Percentiles rank a stretch among this genome's conserved stretches.
Conservation (phyloP, 2,797 vertebrate species). For the Carcharodon carcharias region DNA sequence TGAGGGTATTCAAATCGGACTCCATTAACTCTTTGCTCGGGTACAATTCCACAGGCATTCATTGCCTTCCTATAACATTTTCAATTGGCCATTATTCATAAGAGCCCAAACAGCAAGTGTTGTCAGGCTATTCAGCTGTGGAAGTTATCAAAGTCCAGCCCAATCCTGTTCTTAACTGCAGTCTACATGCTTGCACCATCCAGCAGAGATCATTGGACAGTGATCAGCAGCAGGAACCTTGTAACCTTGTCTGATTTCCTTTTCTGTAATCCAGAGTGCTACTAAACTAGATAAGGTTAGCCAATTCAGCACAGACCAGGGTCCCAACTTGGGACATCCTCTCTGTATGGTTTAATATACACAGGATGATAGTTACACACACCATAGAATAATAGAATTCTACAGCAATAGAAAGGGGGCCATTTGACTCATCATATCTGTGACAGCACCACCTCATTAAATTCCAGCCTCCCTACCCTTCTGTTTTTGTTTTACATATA, state of each 20-base stretch:
- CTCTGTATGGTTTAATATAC: background rate
- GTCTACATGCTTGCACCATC: background rate
- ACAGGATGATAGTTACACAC: background rate
- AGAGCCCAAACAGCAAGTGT: background rate
- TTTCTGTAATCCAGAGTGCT: background rate
- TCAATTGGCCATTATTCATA: background rate
- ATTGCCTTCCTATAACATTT: background rate
- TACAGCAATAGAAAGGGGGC: background rate
- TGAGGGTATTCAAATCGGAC: background rate
- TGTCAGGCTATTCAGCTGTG: background rate
- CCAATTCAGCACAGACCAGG: background rate
- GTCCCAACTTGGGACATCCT: background rate
- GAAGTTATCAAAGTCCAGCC: background rate
- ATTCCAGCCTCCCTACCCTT: too few relatives aligned
- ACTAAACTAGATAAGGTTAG: background rate
- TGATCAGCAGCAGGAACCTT: background rate
- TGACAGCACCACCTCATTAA: too few relatives aligned
- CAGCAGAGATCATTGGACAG: background rate
- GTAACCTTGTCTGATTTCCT: background rate
- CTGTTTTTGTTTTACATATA: too few relatives aligned
- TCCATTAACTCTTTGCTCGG: background rate
- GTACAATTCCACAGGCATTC: background rate
- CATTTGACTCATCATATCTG: background rate
- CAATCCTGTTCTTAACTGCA: background rate
- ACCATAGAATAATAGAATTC: background rate